Percentiles rank a stretch among this genome's conserved stretches.
These are phyloP conservation scores for Hypselothyrea guttata DNA, from an alignment of 2,888 invertebrate genomes.

Conservation along the genomic window DNA sequence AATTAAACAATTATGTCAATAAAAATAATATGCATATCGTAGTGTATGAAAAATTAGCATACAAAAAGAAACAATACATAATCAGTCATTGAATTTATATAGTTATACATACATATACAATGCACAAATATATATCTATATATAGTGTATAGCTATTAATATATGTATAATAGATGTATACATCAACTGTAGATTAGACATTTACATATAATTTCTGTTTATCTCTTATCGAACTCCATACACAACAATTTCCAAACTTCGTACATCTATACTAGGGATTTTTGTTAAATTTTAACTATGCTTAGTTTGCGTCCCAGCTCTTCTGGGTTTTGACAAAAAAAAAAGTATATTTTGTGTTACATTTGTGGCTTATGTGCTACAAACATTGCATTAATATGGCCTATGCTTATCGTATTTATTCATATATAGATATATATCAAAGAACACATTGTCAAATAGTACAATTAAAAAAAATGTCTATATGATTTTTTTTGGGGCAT, in stretches of 20 bases:
- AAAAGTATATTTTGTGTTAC: slow-evolving; percentile 20
- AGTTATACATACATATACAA: slow-evolving; percentile 48
- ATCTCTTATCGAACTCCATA: background rate
- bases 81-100: slow-evolving; percentile 71
- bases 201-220: slow-evolving; percentile 1
- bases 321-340: slow-evolving; percentile 9
- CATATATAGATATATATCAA: slow-evolving; percentile 18
- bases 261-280: slow-evolving; percentile 17
- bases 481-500: background rate
- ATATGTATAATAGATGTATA: slow-evolving; percentile 5
- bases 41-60: slow-evolving; percentile 8
- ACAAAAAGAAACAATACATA: slow-evolving; percentile 66
- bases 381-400: slow-evolving; percentile 74
- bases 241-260: slow-evolving; percentile 34
- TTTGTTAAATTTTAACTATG: slow-evolving; percentile 22
- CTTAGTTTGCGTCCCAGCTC: slow-evolving; percentile 44
- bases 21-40: slow-evolving; percentile 5
- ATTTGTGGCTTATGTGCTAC: slow-evolving; percentile 55
- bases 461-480: background rate
- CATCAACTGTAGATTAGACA: slow-evolving; percentile 14
- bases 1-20: slow-evolving; percentile 1
- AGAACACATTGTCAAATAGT: slow-evolving; percentile 18
- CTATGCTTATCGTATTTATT: slow-evolving; percentile 50
- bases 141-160: slow-evolving; percentile 29
- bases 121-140: slow-evolving; percentile 35